Percentiles rank a stretch among this genome's conserved stretches.
Conservation (phyloP, 2,113 vertebrate species). For the Mungos mungo region DNA sequence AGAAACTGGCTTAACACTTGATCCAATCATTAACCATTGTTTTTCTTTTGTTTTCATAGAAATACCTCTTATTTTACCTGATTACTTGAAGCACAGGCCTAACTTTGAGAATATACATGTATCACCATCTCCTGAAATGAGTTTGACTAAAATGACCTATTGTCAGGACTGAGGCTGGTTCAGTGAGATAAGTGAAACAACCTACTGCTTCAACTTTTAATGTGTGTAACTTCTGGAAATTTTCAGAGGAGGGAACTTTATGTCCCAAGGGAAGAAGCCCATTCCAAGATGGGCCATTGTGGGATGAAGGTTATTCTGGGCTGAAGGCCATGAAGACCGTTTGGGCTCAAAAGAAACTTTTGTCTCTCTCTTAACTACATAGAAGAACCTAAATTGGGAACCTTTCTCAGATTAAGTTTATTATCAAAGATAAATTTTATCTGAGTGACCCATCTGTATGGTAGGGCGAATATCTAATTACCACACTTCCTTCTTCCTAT, state of each 20-base stretch:
- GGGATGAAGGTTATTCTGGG: neutral
- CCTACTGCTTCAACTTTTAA: neutral
- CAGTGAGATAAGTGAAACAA: neutral
- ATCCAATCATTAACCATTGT: neutral
- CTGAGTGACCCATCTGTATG: neutral
- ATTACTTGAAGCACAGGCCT: neutral
- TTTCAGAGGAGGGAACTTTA: neutral
- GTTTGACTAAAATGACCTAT: neutral
- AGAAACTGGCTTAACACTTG: neutral
- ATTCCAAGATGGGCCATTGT: neutral
- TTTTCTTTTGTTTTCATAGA: neutral
- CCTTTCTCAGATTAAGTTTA: neutral
- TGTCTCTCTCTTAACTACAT: neutral
- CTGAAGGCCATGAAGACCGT: neutral
- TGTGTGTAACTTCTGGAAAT: neutral
- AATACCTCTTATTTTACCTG: neutral
- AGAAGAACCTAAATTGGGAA: neutral
- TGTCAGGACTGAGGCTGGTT: neutral
- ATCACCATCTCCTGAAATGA: neutral
- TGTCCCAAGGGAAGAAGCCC: neutral
- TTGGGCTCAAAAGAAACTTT: neutral
- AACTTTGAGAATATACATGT: neutral
- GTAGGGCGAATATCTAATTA: neutral
- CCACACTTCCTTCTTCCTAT: neutral
- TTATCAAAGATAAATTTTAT: neutral